Conservation (phyloP, 2,888 invertebrate species). For the Nymphalis urticae region DNA sequence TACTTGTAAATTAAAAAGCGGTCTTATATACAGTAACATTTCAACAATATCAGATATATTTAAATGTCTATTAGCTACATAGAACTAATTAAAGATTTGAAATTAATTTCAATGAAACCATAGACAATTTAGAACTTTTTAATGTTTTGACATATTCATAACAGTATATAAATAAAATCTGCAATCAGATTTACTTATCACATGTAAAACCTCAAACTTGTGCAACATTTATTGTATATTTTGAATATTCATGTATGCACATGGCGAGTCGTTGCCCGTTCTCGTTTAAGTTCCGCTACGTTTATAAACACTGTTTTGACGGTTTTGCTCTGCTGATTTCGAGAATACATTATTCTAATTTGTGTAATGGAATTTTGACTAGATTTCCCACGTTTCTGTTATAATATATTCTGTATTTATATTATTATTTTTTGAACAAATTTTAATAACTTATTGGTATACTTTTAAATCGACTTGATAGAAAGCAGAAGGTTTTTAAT, state of each 20-base stretch:
- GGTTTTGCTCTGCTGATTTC: constrained; percentile 66
- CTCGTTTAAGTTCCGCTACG: constrained; percentile 51
- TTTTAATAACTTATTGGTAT: too few relatives aligned
- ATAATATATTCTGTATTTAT: neutral
- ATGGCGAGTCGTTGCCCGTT: constrained; percentile 44
- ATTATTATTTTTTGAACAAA: neutral
- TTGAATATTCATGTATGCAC: constrained; percentile 62
- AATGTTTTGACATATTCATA: too few relatives aligned
- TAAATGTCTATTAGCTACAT: too few relatives aligned
- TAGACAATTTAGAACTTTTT: too few relatives aligned
- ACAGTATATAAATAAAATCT: too few relatives aligned
- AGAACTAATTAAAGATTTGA: too few relatives aligned
- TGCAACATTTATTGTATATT: constrained; percentile 32
- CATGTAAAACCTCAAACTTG: neutral
- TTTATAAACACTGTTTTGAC: constrained; percentile 57
- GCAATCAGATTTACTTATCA: neutral
- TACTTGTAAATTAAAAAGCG: too few relatives aligned
- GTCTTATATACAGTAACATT: too few relatives aligned
- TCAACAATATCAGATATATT: too few relatives aligned
- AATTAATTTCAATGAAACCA: too few relatives aligned
- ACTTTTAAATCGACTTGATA: too few relatives aligned
- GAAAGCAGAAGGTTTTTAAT: too few relatives aligned
- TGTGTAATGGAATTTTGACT: constrained; percentile 28
- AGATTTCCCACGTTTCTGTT: constrained; percentile 38
- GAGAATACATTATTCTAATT: constrained; percentile 62